phyloP scores from a whole-genome alignment of 2,113 vertebrate species.

The Rhodinocichla rosea region DNA sequence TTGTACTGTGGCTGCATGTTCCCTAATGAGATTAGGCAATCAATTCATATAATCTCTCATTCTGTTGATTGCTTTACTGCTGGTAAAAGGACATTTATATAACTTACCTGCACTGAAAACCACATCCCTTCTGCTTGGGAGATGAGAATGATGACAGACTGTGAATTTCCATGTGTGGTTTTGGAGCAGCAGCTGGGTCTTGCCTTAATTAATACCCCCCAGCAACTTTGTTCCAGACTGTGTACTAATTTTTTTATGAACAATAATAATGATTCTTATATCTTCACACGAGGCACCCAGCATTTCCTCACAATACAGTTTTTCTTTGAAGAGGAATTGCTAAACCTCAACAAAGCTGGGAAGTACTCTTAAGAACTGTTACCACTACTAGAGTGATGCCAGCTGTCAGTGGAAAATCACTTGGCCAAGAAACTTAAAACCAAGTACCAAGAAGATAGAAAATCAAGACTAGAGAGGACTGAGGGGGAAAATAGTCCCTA shows the following conservation, averaged over 20 bases:
- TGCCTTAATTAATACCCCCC: neutral
- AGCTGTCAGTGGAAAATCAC: neutral
- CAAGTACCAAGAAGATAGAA: neutral
- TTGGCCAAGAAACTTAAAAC: neutral
- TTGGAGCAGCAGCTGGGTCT: slow-evolving; percentile 7
- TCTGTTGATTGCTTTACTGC: slow-evolving; percentile 35
- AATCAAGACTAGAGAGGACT: neutral
- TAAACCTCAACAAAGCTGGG: neutral
- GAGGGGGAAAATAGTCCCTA: neutral
- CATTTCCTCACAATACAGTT: neutral
- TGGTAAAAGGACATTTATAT: slow-evolving; percentile 52
- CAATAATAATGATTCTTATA: neutral
- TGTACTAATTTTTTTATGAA: slow-evolving; percentile 3
- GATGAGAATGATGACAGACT: neutral
- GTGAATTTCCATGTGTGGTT: slow-evolving; percentile 1
- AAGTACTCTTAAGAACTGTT: neutral
- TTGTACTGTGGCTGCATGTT: neutral
- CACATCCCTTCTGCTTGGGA: slow-evolving; percentile 47
- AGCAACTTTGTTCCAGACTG: slow-evolving; percentile 25
- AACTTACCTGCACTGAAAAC: slow-evolving; percentile 48
- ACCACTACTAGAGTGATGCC: neutral
- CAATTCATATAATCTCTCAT: neutral
- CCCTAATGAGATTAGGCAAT: slow-evolving; percentile 29
- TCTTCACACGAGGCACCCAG: neutral
- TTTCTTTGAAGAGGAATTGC: neutral